phyloP scores from a whole-genome alignment of 2,888 invertebrate species.

The Heliconius erato region DNA sequence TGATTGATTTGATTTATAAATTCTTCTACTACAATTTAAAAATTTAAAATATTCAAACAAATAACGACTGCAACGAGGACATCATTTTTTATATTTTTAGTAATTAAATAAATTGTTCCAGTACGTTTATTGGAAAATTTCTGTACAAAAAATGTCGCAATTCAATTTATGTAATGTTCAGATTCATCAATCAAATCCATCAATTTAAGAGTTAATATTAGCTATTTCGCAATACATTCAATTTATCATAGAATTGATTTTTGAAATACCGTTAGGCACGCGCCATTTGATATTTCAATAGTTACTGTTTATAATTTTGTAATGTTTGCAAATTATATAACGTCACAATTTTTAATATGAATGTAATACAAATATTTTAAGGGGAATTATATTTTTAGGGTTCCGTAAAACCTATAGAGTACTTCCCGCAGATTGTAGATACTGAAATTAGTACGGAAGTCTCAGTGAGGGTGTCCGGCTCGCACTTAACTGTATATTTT shows the following conservation, averaged over 20 bases:
- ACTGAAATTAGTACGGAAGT: too few relatives aligned
- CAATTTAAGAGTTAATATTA: constrained; percentile 8
- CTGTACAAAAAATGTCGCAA: constrained; percentile 21
- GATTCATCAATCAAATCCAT: constrained; percentile 14
- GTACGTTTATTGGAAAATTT: background rate
- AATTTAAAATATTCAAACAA: background rate
- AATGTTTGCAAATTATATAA: background rate
- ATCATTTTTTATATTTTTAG: constrained; percentile 1
- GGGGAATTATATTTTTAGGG: too few relatives aligned
- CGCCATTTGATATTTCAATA: background rate
- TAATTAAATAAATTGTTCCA: background rate
- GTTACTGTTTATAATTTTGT: background rate
- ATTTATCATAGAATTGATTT: constrained; percentile 13
- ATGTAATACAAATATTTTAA: background rate
- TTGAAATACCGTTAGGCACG: background rate
- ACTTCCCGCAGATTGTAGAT: too few relatives aligned
- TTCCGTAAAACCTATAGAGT: too few relatives aligned
- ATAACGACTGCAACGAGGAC: background rate
- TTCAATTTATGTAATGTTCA: constrained; percentile 7
- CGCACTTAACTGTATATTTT: background rate
- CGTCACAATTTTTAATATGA: background rate
- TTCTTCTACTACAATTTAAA: background rate
- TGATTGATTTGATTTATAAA: background rate
- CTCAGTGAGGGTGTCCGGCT: too few relatives aligned
- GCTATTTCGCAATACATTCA: constrained; percentile 4